Base-by-base conservation (phyloP, 2,888 invertebrate species). In the Apeira syringaria region DNA sequence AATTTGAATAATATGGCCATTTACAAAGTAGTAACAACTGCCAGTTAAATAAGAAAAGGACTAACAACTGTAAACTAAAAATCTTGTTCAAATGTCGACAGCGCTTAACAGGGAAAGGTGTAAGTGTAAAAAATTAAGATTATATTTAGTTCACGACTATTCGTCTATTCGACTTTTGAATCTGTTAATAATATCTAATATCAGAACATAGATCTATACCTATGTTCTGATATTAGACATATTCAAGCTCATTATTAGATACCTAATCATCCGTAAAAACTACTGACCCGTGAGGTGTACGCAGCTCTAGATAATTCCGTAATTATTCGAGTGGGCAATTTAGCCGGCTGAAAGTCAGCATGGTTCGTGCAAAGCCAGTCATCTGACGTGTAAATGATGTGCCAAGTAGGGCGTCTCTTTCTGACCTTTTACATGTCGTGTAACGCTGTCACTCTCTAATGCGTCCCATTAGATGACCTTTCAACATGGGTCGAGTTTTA, bases 381-480 rank as follows among this genome's bases (percentile, higher is more conserved):
- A 78, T 68, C 64, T 79, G 78, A 79, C 76, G 80, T 80, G 79
- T 75, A 76, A 82, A 80, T 77, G 73, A 79, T 78, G 69, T 76
- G 68, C 65, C 56, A 64, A 59, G 56, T 39, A 24, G 15, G 12
- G 18, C 29, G 26, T 48, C 53, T 50, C 50, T 48, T 30, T 56
- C 51, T 22, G 8, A 15, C 50, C 11, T 25, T 5, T 17, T 5
- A 11, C 24, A 6, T 26, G 17, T 38, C 38, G 30, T 25, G 37
- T 56, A 38, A 15, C 13, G 4, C 22, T 28, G 15, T 59, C 57
- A 30, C 36, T 37, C 10, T 56, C 54, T 30, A 34, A 39, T 39
- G 39, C 45, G 40, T 47, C 45, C 29, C 47, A 56, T 20, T 20
- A 20, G 42, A 50, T 50, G 59, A 54, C 59, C 61, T 59, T 59